These are phyloP conservation scores for Euplagia quadripunctaria DNA, from an alignment of 2,888 invertebrate genomes.

Conservation along the genomic window DNA sequence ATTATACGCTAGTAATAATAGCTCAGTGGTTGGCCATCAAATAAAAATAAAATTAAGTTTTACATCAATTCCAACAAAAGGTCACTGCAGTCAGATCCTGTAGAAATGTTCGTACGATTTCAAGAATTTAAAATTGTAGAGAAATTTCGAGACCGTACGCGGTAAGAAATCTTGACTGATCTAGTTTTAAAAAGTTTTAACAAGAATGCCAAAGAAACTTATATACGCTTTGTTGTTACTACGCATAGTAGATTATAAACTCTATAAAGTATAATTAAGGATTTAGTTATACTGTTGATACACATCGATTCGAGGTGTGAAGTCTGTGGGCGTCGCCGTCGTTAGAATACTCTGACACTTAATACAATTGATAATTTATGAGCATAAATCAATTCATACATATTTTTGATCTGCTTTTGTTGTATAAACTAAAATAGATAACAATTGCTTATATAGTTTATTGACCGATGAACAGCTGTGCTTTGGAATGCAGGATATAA, in stretches of 20 bases:
- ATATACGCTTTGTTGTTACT: neutral
- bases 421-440: constrained; percentile 11
- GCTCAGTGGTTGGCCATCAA: too few relatives aligned
- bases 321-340: constrained; percentile 25
- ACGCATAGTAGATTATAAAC: neutral
- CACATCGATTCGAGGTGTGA: constrained; percentile 28
- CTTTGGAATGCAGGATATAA: neutral
- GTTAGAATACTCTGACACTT: constrained; percentile 23
- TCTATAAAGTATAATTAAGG: neutral
- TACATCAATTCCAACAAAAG: neutral
- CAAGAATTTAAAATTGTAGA: neutral
- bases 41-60: neutral
- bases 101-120: neutral
- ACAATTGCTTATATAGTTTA: constrained; percentile 1
- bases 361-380: constrained; percentile 30
- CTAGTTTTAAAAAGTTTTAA: neutral
- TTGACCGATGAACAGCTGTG: constrained; percentile 2
- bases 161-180: neutral
- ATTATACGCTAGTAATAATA: too few relatives aligned
- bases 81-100: neutral
- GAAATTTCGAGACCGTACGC: neutral
- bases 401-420: constrained; percentile 20
- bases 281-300: constrained; percentile 18
- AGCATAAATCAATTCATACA: constrained; percentile 24
- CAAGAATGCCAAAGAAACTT: neutral